These are phyloP conservation scores for Hirtodrosophila trivittata DNA, from an alignment of 2,888 invertebrate species.

Conservation along the genomic window DNA sequence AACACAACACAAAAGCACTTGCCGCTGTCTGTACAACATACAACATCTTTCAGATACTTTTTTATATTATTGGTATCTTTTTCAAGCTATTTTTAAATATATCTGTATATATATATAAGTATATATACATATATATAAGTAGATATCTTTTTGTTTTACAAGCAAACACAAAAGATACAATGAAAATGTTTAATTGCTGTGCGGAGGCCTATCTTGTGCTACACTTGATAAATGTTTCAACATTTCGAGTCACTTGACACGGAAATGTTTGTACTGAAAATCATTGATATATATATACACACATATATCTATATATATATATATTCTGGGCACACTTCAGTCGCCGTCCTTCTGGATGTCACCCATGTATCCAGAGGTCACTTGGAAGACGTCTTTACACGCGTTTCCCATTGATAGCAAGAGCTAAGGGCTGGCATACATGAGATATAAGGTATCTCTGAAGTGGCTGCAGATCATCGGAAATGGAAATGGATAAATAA, in stretches of 20 bases:
- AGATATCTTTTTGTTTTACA: conserved; percentile 65
- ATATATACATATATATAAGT: background rate
- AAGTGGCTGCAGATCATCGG: no score
- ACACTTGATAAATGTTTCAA: conserved; percentile 56
- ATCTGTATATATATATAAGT: background rate
- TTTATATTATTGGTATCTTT: conserved; percentile 60
- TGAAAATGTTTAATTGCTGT: conserved; percentile 68
- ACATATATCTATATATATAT: no score
- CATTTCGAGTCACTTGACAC: conserved; percentile 37
- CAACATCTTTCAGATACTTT: conserved; percentile 64
- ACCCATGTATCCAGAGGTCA: no score
- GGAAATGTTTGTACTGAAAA: no score
- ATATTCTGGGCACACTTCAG: no score
- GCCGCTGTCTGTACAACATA: conserved; percentile 62
- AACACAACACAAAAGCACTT: conserved; percentile 60
- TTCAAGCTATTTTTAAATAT: conserved; percentile 62
- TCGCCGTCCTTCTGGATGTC: no score
- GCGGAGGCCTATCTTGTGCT: conserved; percentile 45
- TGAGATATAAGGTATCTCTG: no score
- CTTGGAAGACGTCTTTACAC: no score
- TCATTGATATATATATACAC: no score
- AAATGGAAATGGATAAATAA: no score
- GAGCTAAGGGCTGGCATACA: no score
- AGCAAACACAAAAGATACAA: conserved; percentile 58
- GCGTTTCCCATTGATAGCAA: no score